Conservation (phyloP, 2,888 invertebrate genomes). For the Villa cingulata region DNA sequence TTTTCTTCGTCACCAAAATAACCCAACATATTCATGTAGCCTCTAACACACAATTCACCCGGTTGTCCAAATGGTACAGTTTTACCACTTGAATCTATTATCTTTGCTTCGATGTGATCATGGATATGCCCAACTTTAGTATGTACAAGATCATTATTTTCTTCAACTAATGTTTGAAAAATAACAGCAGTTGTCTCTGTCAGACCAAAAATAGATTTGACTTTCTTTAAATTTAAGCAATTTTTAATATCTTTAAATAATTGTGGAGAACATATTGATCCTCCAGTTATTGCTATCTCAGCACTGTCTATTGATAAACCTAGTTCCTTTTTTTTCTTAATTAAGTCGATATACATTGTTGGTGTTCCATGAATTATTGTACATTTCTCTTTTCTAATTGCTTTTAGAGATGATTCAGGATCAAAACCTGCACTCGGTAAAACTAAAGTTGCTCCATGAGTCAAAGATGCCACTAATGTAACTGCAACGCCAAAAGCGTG, state of each 20-base stretch:
- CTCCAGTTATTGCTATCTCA: slow-evolving; percentile 52
- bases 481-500: slow-evolving; percentile 66
- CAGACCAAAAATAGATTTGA: slow-evolving; percentile 44
- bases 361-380: slow-evolving; percentile 63
- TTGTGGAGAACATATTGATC: slow-evolving; percentile 54
- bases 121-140: slow-evolving; percentile 42
- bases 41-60: slow-evolving; percentile 61
- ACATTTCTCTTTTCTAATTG: slow-evolving; percentile 56
- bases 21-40: slow-evolving; percentile 55
- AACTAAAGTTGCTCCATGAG: slow-evolving; percentile 48
- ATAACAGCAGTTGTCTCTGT: slow-evolving; percentile 43
- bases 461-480: slow-evolving; percentile 43
- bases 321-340: slow-evolving; percentile 39
- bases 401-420: slow-evolving; percentile 45
- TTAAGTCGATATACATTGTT: slow-evolving; percentile 72
- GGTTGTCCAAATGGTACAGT: slow-evolving; percentile 50
- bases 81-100: slow-evolving; percentile 46
- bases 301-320: slow-evolving; percentile 37
- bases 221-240: slow-evolving; percentile 36
- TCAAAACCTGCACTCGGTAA: slow-evolving; percentile 47
- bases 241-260: slow-evolving; percentile 41
- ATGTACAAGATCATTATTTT: slow-evolving; percentile 33
- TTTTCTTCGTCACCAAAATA: slow-evolving; percentile 62
- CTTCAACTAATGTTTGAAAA: slow-evolving; percentile 41
- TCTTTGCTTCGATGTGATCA: slow-evolving; percentile 43